These are phyloP conservation scores for Eretmochelys imbricata DNA, from an alignment of 2,113 vertebrate genomes.

Conservation along the genomic window DNA sequence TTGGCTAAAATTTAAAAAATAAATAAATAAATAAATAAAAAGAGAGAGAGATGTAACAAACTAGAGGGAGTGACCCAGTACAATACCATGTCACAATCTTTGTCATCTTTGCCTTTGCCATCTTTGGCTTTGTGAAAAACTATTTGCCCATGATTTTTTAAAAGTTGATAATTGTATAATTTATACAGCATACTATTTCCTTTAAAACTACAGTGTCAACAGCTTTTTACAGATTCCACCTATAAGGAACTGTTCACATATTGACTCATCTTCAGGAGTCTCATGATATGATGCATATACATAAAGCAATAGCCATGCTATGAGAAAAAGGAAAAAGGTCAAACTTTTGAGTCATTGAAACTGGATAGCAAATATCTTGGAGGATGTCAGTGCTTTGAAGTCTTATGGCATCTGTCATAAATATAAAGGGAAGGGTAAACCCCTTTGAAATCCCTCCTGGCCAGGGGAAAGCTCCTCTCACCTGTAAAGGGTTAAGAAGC, in stretches of 20 bases:
- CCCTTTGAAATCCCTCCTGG: no score
- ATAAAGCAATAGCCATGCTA: neutral
- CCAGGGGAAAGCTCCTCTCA: no score
- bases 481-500: no score
- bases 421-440: no score
- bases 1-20: neutral
- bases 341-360: neutral
- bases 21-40: neutral
- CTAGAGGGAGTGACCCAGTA: fast-evolving
- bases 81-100: neutral
- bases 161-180: fast-evolving
- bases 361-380: fast-evolving
- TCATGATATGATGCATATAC: neutral
- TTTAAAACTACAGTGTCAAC: neutral
- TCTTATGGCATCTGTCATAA: neutral
- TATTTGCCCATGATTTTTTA: neutral
- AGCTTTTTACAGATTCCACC: neutral
- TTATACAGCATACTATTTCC: neutral
- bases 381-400: neutral
- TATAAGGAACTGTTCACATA: neutral
- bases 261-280: neutral
- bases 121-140: no score
- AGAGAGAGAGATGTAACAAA: neutral
- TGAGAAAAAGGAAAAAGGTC: neutral
- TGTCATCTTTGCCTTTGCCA: neutral